Evolutionary conservation across 2,888 invertebrate species (phyloP).

Genomic region (Cremastinae sp.): DNA sequence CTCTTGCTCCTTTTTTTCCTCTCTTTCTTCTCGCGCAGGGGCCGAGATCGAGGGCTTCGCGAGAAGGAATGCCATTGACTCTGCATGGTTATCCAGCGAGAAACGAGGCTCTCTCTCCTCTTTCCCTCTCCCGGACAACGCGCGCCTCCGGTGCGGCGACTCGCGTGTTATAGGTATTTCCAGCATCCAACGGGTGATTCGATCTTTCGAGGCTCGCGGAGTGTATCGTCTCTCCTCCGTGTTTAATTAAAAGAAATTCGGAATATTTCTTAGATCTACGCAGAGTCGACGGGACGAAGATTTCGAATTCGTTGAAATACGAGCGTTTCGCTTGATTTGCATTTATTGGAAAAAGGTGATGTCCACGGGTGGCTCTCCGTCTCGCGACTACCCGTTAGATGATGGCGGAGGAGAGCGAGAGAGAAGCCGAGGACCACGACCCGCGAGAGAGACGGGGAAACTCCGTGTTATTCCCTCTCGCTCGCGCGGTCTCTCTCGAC

Average conservation of each 20-base stretch:
- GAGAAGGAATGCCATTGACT: conserved; percentile 76
- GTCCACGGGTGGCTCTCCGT: background rate
- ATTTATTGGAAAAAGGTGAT: no score
- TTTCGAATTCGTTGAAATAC: no score
- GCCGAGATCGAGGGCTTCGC: conserved; percentile 55
- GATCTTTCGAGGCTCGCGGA: conserved; percentile 22
- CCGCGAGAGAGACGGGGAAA: background rate
- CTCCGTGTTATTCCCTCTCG: conserved; percentile 4
- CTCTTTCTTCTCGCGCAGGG: conserved; percentile 44
- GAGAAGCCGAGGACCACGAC: no score
- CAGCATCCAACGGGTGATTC: conserved; percentile 67
- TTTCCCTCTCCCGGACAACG: conserved; percentile 62
- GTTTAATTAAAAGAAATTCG: background rate
- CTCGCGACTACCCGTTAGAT: conserved; percentile 28
- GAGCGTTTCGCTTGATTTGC: no score
- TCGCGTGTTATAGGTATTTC: background rate
- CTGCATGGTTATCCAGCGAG: conserved; percentile 71
- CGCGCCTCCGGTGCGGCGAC: conserved; percentile 14
- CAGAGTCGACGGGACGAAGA: no score
- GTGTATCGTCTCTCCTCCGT: background rate
- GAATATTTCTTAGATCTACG: no score
- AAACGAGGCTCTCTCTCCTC: conserved; percentile 69
- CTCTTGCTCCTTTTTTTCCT: conserved; percentile 36
- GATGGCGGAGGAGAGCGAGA: background rate
- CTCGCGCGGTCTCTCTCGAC: conserved; percentile 52